Evolutionary conservation across 2,888 invertebrate genomes (phyloP), one percentile per base, ranked within the genome.

Genomic region (Cheiracanthium punctorium): DNA sequence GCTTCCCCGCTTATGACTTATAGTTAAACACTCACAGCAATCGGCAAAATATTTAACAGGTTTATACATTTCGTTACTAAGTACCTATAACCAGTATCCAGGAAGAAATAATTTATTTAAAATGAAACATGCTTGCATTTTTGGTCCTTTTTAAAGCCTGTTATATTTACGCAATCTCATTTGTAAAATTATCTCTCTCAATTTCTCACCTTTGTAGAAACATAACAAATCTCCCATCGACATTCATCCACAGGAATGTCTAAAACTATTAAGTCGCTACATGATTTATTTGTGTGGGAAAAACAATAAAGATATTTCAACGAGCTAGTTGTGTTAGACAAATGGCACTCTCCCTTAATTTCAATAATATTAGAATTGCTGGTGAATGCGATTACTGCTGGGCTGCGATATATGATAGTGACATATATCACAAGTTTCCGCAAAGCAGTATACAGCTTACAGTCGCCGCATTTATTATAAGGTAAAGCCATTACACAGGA

Each of bases 331-430:
- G 14, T 30, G 41, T 67, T 33, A 67, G 74, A 81, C 67, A 67
- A 81, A 74, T 67, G 80, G 24, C 52, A 67, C 29, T 52, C 32
- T 33, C 8, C 67, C 67, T 73, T 81, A 81, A 81, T 74, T 81
- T 74, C 70, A 75, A 82, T 82, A 70, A 41, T 67, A 82, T 82
- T 82, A 75, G 41, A 70, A 82, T 70, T 20, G 67, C 81, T 41
- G 58, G 32, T 70, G 74, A 75, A 67, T 74, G 41, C 52, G 65
- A 81, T 81, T 81, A 81, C 29, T 32, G 33, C 37, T 10, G 41
- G 48, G 41, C 69, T 52, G 65, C 71, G 71, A 77, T 65, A 65
- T 67, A 72, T 82, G 77, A 71, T 77, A 77, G 72, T 64, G 24
- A 71, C 41, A 82, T 82, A 37, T 67, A 67, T 77, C 52, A 72